Base-by-base conservation (phyloP, 2,113 vertebrate genomes). In the Anser brachyrhynchus region DNA sequence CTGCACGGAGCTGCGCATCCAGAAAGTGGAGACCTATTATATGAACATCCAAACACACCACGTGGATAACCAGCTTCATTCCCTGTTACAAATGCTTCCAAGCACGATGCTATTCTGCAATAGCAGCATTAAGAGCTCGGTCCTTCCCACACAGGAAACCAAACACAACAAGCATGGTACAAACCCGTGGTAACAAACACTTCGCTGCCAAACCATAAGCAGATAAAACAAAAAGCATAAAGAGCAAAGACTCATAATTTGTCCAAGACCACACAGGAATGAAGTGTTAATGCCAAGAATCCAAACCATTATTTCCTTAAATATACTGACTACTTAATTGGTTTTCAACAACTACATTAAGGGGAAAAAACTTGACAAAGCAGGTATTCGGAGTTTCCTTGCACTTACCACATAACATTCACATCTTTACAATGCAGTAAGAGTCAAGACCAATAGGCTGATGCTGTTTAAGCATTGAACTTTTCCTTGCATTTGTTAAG, bases 121-220 rank as follows among this genome's bases (percentile, higher is more conserved):
- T 0, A 65, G 71, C 39, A n/a, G 31, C 41, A 62, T 31, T 22
- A 67, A 61, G 29, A 73, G 20, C 54, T 35, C 46, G 19, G 8
- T 20, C 44, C 22, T 46, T 59, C 25, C 35, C 25, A 6, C 4
- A 21, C 3, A 29, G 13, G 31, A 29, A 44, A 43, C 26, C 3
- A 1, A 58, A 55, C 0, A 1, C 28, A 58, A 35, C 9, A 17
- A 54, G 83, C n/a, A 10, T 4, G 11, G 15, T 22, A 54, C 33
- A 35, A 61, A 21, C 11, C 17, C 0, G 0, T 9, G 19, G 57
- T 28, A 52, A 8, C 3, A 18, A 82, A 26, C 9, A 41, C 43
- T 12, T 79, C 69, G 39, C 70, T 62, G 19, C 10, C n/a, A 46
- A 70, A 49, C 26, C 8, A 8, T 9, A 54, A 85, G n/a, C 64